A percentile compares a stretch with the other conserved stretches of the same genome.
Evolutionary conservation across 2,113 vertebrate genomes (phyloP).

Genomic region (Zootoca vivipara): DNA sequence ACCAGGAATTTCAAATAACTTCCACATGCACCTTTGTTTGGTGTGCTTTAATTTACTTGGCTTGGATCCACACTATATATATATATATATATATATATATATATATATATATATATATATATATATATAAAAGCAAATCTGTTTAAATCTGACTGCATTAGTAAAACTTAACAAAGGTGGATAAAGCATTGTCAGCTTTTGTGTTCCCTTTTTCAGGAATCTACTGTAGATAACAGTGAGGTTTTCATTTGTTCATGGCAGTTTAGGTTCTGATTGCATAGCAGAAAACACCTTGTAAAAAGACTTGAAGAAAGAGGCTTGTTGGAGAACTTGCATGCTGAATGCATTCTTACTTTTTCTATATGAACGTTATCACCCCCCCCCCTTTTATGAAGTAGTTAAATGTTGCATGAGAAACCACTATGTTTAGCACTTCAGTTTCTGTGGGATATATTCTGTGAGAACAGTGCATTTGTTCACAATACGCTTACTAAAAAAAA

Average conservation of each 20-base stretch:
- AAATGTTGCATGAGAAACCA: not conserved
- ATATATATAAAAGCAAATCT: not conserved
- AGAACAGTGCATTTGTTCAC: not conserved
- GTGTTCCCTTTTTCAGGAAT: not conserved
- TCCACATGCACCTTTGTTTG: not conserved
- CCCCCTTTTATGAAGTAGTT: not conserved
- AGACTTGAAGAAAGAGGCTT: not conserved
- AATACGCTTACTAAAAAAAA: not conserved
- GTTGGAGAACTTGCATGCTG: not conserved
- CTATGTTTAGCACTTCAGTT: not conserved
- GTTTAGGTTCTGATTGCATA: not conserved
- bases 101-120: too few species aligned
- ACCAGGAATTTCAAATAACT: not conserved
- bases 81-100: too few species aligned
- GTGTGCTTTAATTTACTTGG: not conserved
- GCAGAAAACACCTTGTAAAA: not conserved
- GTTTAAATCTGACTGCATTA: not conserved
- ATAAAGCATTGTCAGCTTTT: not conserved
- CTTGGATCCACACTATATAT: not conserved
- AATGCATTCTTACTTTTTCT: not conserved
- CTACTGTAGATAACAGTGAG: not conserved
- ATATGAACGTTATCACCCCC: not conserved
- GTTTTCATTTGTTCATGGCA: not conserved
- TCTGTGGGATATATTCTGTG: not conserved
- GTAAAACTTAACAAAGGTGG: accelerated